Base-by-base conservation (phyloP, 2,888 invertebrate species). In the Oscheius sp. region DNA sequence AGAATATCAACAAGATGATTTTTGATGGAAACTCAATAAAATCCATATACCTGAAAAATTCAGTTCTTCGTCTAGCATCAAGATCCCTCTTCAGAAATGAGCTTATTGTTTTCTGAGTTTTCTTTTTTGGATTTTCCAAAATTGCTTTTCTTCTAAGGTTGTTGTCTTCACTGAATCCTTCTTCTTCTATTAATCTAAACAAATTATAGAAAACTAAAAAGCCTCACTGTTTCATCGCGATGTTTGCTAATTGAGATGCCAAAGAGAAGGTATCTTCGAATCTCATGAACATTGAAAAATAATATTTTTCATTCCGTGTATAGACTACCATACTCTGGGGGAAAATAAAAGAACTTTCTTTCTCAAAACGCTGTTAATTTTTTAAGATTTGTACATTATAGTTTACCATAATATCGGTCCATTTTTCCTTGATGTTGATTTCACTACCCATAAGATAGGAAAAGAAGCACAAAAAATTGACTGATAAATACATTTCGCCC, bases 401-500 rank as follows among this genome's bases (percentile, higher is more conserved):
- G 28, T 69, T 41, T 47, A 85, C 85, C 1, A 91, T 92, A 62
- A 95, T 92, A 85, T 95, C 94, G 2, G 92, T 91, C 94, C 94
- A 95, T 81, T 94, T 90, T 67, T 96, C 90, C 77, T 92, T 91
- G 54, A 95, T 89, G 83, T 92, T 92, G 3, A 93, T 93, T 87
- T 95, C 94, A 69, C 90, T 91, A 8, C 95, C 94, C 87, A 97
- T 90, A 85, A 97, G 91, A 86, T 93, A 94, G 0, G 96, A 93
- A 87, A 96, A 93, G 88, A 97, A 98, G 86, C 95, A 95, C 87
- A 96, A 90, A 87, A 94, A 94, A 87, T 95, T 94, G 36, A 97
- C 92, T 22, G 95, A 95, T n/a, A 97, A 90, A 86, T 96, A 98
- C 86, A 97, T 89, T 92, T 94, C 94, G 33, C 97, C 97, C 89